Evolutionary conservation across 92 coral and sea anemone genomes (phyloP).

Genomic region (Pocillopora meandrina): DNA sequence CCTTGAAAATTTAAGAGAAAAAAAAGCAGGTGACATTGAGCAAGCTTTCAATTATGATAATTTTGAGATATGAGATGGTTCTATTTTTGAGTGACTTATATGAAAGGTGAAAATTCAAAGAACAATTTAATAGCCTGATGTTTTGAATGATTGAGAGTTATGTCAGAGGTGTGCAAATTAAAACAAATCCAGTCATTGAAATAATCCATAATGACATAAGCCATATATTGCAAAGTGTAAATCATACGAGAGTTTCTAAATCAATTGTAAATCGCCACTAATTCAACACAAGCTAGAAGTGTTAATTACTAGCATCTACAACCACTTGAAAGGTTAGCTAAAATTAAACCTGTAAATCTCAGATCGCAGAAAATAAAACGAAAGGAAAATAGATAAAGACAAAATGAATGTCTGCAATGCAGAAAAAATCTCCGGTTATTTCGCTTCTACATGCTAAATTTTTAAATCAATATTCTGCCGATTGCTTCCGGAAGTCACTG

Average conservation of each 20-base stretch:
- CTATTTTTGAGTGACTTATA: too few species aligned
- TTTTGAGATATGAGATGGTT: background rate
- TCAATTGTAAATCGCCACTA: background rate
- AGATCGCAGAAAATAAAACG: background rate
- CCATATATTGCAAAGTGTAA: slow-evolving; percentile 3
- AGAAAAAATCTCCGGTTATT: background rate
- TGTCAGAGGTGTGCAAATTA: background rate
- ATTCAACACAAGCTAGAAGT: background rate
- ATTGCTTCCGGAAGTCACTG: slow-evolving; percentile 16
- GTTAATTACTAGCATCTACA: too few species aligned
- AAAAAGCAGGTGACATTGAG: background rate
- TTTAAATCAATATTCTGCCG: background rate
- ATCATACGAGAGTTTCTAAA: background rate
- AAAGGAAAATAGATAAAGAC: background rate
- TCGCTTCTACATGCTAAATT: background rate
- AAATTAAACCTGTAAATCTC: background rate
- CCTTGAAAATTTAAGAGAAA: background rate
- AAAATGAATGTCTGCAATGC: background rate
- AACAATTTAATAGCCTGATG: background rate
- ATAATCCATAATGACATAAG: background rate
- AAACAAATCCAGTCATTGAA: slow-evolving; percentile 6
- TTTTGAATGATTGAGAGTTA: background rate
- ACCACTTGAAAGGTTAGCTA: background rate
- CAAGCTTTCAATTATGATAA: slow-evolving; percentile 2
- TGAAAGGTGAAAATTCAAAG: slow-evolving; percentile 7